Base-by-base conservation (phyloP, 2,888 invertebrate species). In the Alcis repandata region DNA sequence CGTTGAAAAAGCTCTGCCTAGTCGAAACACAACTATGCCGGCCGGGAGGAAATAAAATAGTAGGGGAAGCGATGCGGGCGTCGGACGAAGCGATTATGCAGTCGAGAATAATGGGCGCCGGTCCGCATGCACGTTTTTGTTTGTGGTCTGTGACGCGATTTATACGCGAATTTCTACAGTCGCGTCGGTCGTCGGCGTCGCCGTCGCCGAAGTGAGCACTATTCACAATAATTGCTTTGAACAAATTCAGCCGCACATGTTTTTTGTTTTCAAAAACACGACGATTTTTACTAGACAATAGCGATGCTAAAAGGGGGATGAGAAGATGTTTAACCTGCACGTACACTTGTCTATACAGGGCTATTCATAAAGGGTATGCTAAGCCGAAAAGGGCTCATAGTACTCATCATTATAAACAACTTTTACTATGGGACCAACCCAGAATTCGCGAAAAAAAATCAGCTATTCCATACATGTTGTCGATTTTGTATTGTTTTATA, bases 141-240 rank as follows among this genome's bases (percentile, higher is more conserved):
- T 93, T 92, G 93, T 91, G 93, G 92, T 91, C 91, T 91, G 90
- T 91, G 93, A 92, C 91, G 92, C 92, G 92, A 93, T 93, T 92
- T 93, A 93, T 92, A 89, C 89, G 85, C 85, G 90, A 92, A 92
- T 88, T 92, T 91, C 91, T 90, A 88, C 91, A 89, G 86, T 88
- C 87, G 88, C 88, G 27, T 27, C 27, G 2, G 27, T 27, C 27
- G 27, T 27, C 27, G 27, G 27, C 27, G 2, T 27, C 27, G 27
- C 27, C 90, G 86, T 89, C 87, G 88, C 88, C 88, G 87, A 92
- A 92, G 90, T 92, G 91, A 90, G 83, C 90, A 90, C 92, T 90
- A 90, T 91, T 92, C 91, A 89, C 89, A 86, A 91, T 92, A 92
- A 93, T 92, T 93, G 91, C 89, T 90, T 89, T 89, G 86, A 90